phyloP scores from a whole-genome alignment of 2,797 vertebrate species.

The Pygocentrus nattereri region DNA sequence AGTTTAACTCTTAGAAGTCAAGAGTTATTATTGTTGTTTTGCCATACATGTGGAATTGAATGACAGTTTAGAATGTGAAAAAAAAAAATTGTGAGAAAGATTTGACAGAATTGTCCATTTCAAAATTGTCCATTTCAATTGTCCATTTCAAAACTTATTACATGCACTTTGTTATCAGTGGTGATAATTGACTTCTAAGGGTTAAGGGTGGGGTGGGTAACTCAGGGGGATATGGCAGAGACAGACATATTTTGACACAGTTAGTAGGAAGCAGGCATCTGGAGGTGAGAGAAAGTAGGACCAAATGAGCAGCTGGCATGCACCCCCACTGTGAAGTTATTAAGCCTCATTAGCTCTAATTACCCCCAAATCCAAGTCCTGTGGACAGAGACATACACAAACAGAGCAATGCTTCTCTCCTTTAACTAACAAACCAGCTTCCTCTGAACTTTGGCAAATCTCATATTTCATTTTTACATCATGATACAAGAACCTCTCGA shows the following conservation, averaged over 20 bases:
- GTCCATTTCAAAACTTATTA: background rate
- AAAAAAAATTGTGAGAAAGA: background rate
- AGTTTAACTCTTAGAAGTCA: background rate
- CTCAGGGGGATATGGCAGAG: background rate
- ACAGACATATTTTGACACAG: constrained; percentile 31
- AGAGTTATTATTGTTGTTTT: background rate
- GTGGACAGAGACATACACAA: constrained; percentile 48
- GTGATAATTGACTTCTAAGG: background rate
- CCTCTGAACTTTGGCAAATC: background rate
- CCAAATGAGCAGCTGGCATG: constrained; percentile 54
- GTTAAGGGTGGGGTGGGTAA: background rate
- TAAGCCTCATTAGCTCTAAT: constrained; percentile 62
- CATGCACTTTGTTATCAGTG: background rate
- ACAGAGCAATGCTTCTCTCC: constrained; percentile 5
- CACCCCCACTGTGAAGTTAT: constrained; percentile 49
- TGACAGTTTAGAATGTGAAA: background rate
- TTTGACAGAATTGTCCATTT: background rate
- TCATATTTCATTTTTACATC: background rate
- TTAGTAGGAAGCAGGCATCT: constrained; percentile 38
- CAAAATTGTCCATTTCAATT: too few relatives aligned
- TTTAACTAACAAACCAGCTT: constrained; percentile 10
- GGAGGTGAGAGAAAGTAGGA: constrained; percentile 57
- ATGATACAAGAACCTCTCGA: background rate
- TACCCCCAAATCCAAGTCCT: constrained; percentile 47
- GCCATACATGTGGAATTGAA: background rate